Evolutionary conservation across 2,888 invertebrate genomes (phyloP), one percentile per base, ranked within the genome.

Genomic region (Hermaeophaga mercurialis): DNA sequence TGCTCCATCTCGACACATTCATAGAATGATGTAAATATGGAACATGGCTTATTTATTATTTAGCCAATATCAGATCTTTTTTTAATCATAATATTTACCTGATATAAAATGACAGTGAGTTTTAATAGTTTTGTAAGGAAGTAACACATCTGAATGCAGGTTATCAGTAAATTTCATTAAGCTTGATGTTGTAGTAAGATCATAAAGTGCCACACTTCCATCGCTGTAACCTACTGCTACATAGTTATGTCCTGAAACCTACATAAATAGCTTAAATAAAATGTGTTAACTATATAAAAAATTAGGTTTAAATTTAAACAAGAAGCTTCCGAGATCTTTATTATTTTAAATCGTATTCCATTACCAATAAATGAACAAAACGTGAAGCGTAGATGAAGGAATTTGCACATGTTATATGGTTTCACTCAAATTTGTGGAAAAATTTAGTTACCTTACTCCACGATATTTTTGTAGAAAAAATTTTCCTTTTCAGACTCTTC

Each of bases 171-270:
- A 75, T 41, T 56, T 61, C 41, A 66, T 60, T 38, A 87, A 68
- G 7, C 81, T 79, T 0, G 86, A 85, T 11, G 79, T 74, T 1
- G 76, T 77, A 0, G 70, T 73, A 12, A 89, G 66, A 71, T 89
- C 81, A 79, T 83, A 90, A n/a, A 85, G 72, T 2, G 84, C 87
- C 1, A 84, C 80, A 22, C 84, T 79, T 0, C 90, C 90, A 70
- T 86, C 85, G 0, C 85, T 80, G 69, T 86, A 89, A 1, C 88
- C 88, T 1, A 85, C 88, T n/a, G 82, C 81, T 39, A 89, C 74
- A 24, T 79, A 75, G 6, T 76, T 75, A 66, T 84, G 84, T 0
- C 79, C 81, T 63, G 76, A 75, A 73, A 80, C 78, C 84, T 84
- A 79, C 78, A 73, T 57, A 54, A 53, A 28, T 9, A 44, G 43